Evolutionary conservation across 2,888 invertebrate genomes (phyloP), one percentile per base, ranked within the genome.

Genomic region (Parnassius apollo): DNA sequence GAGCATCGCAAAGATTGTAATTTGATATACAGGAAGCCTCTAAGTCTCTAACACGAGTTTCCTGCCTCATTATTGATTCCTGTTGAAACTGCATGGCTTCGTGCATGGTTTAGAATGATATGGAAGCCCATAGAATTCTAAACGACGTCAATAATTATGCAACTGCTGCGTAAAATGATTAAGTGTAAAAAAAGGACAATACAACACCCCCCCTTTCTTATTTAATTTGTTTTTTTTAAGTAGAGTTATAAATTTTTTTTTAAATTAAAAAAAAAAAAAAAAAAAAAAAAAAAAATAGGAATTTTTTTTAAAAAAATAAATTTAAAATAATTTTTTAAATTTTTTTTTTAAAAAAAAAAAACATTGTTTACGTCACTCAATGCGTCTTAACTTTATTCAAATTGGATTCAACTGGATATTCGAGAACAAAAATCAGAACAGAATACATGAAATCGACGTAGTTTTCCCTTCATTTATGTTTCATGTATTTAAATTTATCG

Each of bases 401-500:
- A 64, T 64, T 9, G n/a, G 18, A 56, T 57, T 42, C 59, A 53
- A 44, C 13, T 58, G 42, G 42, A 22, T 13, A 51, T 11, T 59
- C 46, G 9, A 13, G 57, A 35, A 35, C 35, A 35, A 35, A 35
- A 35, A 35, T 35, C 35, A 35, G 35, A 35, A 22, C 46, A 46
- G 48, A 57, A 11, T 1, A 57, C 45, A 42, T 63, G 46, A 56
- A 57, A 42, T 52, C 44, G 42, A 44, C 22, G 51, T 58, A 58
- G 18, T 56, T 60, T 64, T 64, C 64, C 64, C 42, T 48, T 59
- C 64, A 45, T 46, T 60, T 57, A 49, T 45, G 51, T 64, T 64
- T 64, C 59, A 64, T 64, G n/a, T 53, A 64, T 64, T 64, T 44
- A 64, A 64, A 64, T 64, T 59, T 64, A 64, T 64, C 56, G 56